Evolutionary conservation across 2,888 invertebrate species (phyloP).

Genomic region (Callyntrura sp.): DNA sequence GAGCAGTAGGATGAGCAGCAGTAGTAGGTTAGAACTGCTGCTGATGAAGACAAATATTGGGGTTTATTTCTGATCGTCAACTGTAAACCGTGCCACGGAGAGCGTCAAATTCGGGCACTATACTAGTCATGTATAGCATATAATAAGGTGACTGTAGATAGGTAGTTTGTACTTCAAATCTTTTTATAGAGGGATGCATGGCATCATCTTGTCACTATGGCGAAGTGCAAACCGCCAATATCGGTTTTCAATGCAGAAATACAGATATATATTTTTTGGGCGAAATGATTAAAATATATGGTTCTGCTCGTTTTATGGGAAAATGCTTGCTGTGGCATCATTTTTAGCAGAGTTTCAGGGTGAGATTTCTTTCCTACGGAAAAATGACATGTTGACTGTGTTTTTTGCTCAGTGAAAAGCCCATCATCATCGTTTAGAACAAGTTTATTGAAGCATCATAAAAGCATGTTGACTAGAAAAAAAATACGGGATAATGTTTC

Average conservation of each 20-base stretch:
- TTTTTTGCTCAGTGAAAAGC: constrained; percentile 29
- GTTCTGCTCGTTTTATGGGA: constrained; percentile 9
- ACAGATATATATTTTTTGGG: constrained; percentile 36
- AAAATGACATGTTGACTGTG: constrained; percentile 46
- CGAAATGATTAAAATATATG: constrained; percentile 44
- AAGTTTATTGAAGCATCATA: constrained; percentile 43
- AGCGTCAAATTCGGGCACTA: too few relatives aligned
- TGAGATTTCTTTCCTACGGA: background rate
- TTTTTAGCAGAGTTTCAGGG: background rate
- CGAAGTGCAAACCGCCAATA: constrained; percentile 10
- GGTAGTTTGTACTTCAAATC: background rate
- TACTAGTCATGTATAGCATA: too few relatives aligned
- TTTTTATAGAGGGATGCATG: background rate
- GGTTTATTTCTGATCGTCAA: background rate
- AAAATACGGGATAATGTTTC: constrained; percentile 38
- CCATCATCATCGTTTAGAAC: constrained; percentile 49
- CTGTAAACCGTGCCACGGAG: too few relatives aligned
- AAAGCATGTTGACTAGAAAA: constrained; percentile 41
- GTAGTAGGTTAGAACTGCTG: too few relatives aligned
- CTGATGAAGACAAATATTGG: background rate
- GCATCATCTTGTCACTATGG: background rate
- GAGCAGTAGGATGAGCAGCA: background rate
- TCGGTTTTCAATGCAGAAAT: constrained; percentile 26
- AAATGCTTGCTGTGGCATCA: constrained; percentile 47
- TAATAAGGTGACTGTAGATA: too few relatives aligned